Conservation (phyloP, 1,140 invertebrate genomes). For the Coptotermes formosanus region DNA sequence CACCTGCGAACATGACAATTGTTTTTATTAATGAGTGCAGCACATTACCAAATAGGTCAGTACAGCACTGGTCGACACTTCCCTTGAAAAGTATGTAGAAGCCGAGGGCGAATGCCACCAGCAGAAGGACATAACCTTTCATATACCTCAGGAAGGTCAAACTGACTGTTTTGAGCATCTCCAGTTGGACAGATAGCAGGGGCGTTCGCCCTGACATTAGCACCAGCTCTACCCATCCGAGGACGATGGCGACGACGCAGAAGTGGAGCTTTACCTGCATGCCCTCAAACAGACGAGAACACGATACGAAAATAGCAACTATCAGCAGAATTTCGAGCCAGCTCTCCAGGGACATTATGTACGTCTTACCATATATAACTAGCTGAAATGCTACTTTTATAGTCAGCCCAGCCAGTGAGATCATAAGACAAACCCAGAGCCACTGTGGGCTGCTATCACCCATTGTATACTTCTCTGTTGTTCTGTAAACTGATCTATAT, state of each 20-base stretch:
- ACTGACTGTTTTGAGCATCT: slow-evolving; percentile 74
- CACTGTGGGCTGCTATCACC: neutral
- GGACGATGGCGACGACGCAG: slow-evolving; percentile 64
- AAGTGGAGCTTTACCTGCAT: slow-evolving; percentile 41
- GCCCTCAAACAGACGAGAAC: neutral
- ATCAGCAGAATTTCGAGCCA: neutral
- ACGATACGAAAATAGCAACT: neutral
- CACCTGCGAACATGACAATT: slow-evolving; percentile 78
- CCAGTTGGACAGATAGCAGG: slow-evolving; percentile 68
- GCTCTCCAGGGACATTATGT: neutral
- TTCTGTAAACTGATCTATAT: no score
- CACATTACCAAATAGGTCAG: slow-evolving; percentile 40
- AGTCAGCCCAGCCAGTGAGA: neutral
- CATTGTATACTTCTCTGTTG: neutral
- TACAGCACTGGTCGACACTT: neutral
- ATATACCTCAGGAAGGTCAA: slow-evolving; percentile 76
- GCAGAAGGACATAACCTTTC: slow-evolving; percentile 72
- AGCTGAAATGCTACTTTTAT: neutral
- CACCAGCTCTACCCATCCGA: slow-evolving; percentile 72
- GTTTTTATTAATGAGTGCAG: slow-evolving; percentile 72
- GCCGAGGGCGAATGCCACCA: slow-evolving; percentile 56
- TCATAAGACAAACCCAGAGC: neutral
- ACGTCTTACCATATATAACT: neutral
- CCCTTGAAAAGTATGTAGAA: slow-evolving; percentile 42
- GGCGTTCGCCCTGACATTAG: slow-evolving; percentile 72